These are phyloP conservation scores for Nesogale talazaci DNA, from an alignment of 2,113 vertebrate genomes.

Conservation along the genomic window DNA sequence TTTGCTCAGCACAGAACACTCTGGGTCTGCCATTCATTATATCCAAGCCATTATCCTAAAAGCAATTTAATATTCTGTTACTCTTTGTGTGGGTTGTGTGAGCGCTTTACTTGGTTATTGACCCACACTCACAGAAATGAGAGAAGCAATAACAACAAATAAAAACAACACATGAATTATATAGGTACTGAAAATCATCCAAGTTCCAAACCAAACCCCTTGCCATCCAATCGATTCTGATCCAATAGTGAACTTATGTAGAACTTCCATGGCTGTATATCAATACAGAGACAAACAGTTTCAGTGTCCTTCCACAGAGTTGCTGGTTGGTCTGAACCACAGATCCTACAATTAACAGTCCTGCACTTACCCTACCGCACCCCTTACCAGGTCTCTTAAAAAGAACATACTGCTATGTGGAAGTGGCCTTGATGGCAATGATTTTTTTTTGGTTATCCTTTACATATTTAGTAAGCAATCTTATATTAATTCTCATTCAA, in stretches of 20 bases:
- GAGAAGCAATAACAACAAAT: neutral
- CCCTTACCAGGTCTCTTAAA: no score
- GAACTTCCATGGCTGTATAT: no score
- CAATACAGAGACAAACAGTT: no score
- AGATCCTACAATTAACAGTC: no score
- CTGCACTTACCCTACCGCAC: no score
- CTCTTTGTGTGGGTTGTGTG: neutral
- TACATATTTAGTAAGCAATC: neutral
- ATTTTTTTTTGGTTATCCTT: neutral
- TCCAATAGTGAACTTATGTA: no score
- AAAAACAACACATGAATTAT: neutral
- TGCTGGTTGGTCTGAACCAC: no score
- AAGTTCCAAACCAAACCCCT: neutral
- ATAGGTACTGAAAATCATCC: neutral
- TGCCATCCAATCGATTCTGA: no score
- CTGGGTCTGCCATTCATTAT: neutral
- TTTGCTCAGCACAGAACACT: neutral
- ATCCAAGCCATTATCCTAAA: neutral
- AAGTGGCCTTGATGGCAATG: no score
- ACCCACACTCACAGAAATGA: neutral
- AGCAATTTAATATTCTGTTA: neutral
- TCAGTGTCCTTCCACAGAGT: no score
- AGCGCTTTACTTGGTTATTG: no score
- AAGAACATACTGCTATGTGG: no score
- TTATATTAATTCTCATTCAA: neutral